Evolutionary conservation across 2,113 vertebrate genomes (phyloP).

Genomic region (Prunella fulvescens): DNA sequence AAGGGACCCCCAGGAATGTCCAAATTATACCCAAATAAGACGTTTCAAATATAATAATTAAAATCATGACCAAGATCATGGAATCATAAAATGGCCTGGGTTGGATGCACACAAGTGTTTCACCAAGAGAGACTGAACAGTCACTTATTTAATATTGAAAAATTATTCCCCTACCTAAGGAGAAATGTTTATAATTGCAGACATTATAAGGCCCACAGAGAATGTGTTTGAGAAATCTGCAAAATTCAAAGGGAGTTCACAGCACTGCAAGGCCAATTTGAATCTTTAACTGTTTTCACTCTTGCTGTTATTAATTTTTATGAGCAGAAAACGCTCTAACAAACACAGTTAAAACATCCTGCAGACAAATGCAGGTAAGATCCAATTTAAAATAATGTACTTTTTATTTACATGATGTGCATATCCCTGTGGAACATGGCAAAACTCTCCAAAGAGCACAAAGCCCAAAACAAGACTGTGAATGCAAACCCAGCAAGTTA

Average conservation of each 20-base stretch:
- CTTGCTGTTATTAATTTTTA: not conserved
- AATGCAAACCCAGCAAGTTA: not conserved
- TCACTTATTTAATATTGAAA: not conserved
- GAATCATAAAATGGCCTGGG: not conserved
- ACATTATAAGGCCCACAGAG: not conserved
- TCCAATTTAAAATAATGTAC: not conserved
- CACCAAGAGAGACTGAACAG: not conserved
- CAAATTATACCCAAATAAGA: not conserved
- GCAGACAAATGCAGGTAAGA: not conserved
- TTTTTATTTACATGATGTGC: not conserved
- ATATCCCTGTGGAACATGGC: not conserved
- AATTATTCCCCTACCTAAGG: not conserved
- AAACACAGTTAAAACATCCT: not conserved
- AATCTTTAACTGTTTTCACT: not conserved
- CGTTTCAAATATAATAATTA: not conserved
- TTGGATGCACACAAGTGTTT: not conserved
- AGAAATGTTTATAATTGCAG: not conserved
- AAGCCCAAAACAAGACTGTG: not conserved
- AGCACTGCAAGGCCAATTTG: not conserved
- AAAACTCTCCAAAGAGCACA: not conserved
- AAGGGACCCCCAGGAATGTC: not conserved
- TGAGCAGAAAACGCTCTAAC: not conserved
- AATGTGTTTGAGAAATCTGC: not conserved
- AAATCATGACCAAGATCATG: not conserved
- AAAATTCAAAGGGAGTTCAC: not conserved